Percentiles rank a stretch among this genome's conserved stretches.
phyloP scores from a whole-genome alignment of 2,888 invertebrate species.

The Machimus rusticus region DNA sequence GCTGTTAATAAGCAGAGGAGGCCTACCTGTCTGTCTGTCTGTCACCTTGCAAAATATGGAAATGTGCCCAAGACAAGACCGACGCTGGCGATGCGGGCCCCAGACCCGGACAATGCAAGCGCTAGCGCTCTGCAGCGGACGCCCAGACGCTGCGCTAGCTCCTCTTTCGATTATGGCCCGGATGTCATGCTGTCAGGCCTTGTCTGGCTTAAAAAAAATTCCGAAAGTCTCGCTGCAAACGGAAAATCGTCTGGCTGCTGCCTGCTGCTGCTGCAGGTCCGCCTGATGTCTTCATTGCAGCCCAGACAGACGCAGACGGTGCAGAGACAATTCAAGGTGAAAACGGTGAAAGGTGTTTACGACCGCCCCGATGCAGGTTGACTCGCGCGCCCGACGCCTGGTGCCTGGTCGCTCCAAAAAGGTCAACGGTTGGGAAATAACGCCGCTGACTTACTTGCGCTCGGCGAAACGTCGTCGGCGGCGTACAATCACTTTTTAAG shows the following conservation, averaged over 20 bases:
- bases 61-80: conserved; percentile 2
- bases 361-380: not conserved
- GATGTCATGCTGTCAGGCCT: conserved; percentile 34
- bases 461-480: not conserved
- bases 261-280: not conserved
- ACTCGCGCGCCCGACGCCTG: not conserved
- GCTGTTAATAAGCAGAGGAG: conserved; percentile 23
- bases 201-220: not conserved
- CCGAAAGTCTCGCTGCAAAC: conserved; percentile 18
- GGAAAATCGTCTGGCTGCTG: conserved; percentile 14
- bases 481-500: conserved; percentile 30
- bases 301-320: conserved; percentile 16
- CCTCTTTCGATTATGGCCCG: conserved; percentile 7
- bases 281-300: conserved; percentile 31
- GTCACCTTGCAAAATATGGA: conserved; percentile 30
- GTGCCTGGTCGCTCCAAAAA: not conserved
- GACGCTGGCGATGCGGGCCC: not conserved
- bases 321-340: conserved; percentile 37
- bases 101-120: not conserved
- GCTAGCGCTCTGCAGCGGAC: not conserved
- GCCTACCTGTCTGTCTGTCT: conserved; percentile 19
- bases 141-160: not conserved
- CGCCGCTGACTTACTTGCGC: not conserved
- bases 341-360: conserved; percentile 41
- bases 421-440: conserved; percentile 36